Base-by-base conservation (phyloP, 2,888 invertebrate species). In the Archaeoteleia sp. region DNA sequence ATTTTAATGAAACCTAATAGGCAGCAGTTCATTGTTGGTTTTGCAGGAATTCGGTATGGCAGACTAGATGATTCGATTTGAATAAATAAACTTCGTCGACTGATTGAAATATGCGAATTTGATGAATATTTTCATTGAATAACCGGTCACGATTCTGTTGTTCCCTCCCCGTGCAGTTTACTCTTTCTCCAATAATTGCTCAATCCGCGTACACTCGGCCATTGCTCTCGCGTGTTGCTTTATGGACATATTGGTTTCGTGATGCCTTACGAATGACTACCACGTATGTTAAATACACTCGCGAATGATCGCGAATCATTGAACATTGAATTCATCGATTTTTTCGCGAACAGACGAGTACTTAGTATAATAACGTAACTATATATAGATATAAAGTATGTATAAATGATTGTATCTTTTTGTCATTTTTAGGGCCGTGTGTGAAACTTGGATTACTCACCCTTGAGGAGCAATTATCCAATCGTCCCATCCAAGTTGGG, bases 381-480 rank as follows among this genome's bases (percentile, higher is more conserved):
- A n/a, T n/a, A n/a, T n/a, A n/a, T n/a, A n/a, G n/a, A n/a, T n/a
- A n/a, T n/a, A n/a, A n/a, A n/a, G n/a, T n/a, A n/a, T n/a, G n/a
- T n/a, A n/a, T n/a, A n/a, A n/a, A n/a, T 25, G 25, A 10, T 42
- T 4, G 10, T 23, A 2, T 48, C 34, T 12, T 32, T 27, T 35
- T 23, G 35, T 14, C 15, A 23, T 30, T 46, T 46, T 15, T 46
- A 15, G 3, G 30, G 32, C 3, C 10, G 23, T 43, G 13, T 43
- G 10, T 60, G n/a, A n/a, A n/a, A n/a, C 29, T 13, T 46, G 7
- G 30, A 12, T 14, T 27, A 49, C 81, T 81, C 65, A 85, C 85
- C 96, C 95, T 79, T 91, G 90, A 17, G 95, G 95, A 72, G 94
- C 93, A 76, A 95, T 94, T 82, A 96, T 95, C 95, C 95, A 96